These are phyloP conservation scores for Machaerirhynchus nigripectus DNA, from an alignment of 2,113 vertebrate species.

Conservation along the genomic window DNA sequence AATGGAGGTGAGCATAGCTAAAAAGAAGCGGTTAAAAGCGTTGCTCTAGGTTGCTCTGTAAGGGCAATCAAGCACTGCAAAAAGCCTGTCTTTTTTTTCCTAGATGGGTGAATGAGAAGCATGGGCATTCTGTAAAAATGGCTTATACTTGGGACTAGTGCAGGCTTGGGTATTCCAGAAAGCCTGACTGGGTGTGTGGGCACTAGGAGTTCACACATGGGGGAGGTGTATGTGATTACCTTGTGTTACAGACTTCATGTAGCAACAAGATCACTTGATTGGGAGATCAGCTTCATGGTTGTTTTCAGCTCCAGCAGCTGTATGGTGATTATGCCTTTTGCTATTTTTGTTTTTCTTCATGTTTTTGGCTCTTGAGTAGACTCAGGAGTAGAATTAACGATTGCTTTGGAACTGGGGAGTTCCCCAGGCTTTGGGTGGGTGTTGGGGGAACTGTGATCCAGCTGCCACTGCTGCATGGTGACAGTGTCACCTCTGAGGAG, in stretches of 20 bases:
- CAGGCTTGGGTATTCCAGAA: not conserved
- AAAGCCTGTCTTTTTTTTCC: not conserved
- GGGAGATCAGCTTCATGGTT: not conserved
- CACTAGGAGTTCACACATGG: not conserved
- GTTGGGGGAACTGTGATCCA: not conserved
- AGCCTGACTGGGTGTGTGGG: not conserved
- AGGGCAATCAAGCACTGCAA: not conserved
- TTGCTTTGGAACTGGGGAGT: not conserved
- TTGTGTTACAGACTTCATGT: not conserved
- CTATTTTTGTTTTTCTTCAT: not conserved
- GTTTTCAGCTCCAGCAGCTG: not conserved
- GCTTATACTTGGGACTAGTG: not conserved
- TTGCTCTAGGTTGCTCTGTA: not conserved
- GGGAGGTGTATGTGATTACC: not conserved
- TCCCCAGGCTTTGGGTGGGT: not conserved
- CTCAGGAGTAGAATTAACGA: not conserved
- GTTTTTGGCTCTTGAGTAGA: not conserved
- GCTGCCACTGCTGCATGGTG: not conserved
- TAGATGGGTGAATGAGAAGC: not conserved
- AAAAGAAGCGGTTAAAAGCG: not conserved
- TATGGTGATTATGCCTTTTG: not conserved
- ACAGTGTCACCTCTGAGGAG: not conserved
- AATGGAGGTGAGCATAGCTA: not conserved
- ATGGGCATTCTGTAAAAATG: not conserved
- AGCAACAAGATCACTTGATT: not conserved